phyloP scores from a whole-genome alignment of 1,140 invertebrate species.

The Drosophila rufa region DNA sequence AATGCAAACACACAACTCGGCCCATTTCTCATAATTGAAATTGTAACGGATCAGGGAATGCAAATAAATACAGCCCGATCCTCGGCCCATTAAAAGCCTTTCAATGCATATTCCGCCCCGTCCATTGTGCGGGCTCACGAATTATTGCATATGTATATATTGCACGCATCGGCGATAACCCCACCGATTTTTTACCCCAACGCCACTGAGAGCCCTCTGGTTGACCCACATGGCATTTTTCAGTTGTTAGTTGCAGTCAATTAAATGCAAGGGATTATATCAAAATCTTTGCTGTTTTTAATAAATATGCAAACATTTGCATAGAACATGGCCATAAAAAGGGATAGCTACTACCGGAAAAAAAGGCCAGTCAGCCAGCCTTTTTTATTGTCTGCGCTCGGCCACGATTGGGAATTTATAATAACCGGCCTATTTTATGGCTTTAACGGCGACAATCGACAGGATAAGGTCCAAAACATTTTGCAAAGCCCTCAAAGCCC shows the following conservation, averaged over 20 bases:
- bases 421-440: conserved; percentile 66
- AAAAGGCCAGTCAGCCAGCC: background rate
- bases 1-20: conserved; percentile 52
- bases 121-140: conserved; percentile 23
- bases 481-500: conserved; percentile 48
- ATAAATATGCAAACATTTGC: conserved; percentile 75
- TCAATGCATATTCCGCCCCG: conserved; percentile 42
- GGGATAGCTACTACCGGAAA: conserved; percentile 3
- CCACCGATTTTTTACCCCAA: conserved; percentile 1
- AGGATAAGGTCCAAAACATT: conserved; percentile 72
- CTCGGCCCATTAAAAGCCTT: conserved; percentile 37
- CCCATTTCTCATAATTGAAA: conserved; percentile 60
- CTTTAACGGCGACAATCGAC: conserved; percentile 74
- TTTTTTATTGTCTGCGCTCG: conserved; percentile 46
- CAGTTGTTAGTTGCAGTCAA: conserved; percentile 71
- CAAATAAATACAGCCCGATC: conserved; percentile 51
- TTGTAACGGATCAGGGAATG: conserved; percentile 56
- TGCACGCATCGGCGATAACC: conserved; percentile 6
- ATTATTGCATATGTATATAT: conserved; percentile 27
- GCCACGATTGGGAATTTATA: conserved; percentile 59
- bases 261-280: conserved; percentile 77
- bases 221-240: conserved; percentile 64
- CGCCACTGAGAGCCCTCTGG: conserved; percentile 4
- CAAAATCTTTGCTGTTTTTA: conserved; percentile 75
- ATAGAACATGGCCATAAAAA: conserved; percentile 52